phyloP scores from a whole-genome alignment of 2,888 invertebrate genomes.

The Cheilosia scutellata region DNA sequence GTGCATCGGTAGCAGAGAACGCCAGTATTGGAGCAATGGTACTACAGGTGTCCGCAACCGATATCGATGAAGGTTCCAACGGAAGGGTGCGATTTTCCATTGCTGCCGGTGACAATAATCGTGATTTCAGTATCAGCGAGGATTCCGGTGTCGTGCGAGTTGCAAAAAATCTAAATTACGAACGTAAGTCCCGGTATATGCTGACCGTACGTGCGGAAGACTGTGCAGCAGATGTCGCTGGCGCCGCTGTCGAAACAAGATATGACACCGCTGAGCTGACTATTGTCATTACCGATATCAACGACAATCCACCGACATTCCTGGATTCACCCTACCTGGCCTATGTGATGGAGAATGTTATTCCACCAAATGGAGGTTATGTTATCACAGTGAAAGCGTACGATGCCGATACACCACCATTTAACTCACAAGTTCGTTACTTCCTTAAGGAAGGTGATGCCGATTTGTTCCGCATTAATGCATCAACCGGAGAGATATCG shows the following conservation, averaged over 20 bases:
- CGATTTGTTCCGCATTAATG: slow-evolving; percentile 95
- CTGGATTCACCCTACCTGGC: slow-evolving; percentile 97
- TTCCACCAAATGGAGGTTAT: slow-evolving; percentile 91
- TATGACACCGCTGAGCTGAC: slow-evolving; percentile 92
- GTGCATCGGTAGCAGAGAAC: slow-evolving; percentile 95
- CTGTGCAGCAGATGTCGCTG: slow-evolving; percentile 89
- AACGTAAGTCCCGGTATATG: slow-evolving; percentile 93
- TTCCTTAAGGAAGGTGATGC: slow-evolving; percentile 97
- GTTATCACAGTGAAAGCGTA: slow-evolving; percentile 93
- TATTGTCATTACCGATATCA: slow-evolving; percentile 94
- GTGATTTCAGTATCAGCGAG: slow-evolving; percentile 96
- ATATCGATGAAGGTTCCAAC: slow-evolving; percentile 94
- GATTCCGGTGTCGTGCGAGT: slow-evolving; percentile 96
- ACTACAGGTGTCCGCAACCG: slow-evolving; percentile 94
- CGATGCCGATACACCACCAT: slow-evolving; percentile 95
- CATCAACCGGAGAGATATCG: slow-evolving; percentile 95
- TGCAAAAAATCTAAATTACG: slow-evolving; percentile 96
- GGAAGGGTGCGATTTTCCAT: slow-evolving; percentile 97
- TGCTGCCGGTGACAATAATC: slow-evolving; percentile 93
- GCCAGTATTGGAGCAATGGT: slow-evolving; percentile 97
- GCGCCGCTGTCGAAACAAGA: slow-evolving; percentile 83
- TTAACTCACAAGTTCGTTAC: slow-evolving; percentile 95
- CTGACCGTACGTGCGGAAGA: slow-evolving; percentile 95
- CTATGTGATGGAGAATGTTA: slow-evolving; percentile 96
- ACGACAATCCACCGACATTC: slow-evolving; percentile 97